These are phyloP conservation scores for Edolisoma coerulescens DNA, from an alignment of 2,113 vertebrate species.

Conservation along the genomic window DNA sequence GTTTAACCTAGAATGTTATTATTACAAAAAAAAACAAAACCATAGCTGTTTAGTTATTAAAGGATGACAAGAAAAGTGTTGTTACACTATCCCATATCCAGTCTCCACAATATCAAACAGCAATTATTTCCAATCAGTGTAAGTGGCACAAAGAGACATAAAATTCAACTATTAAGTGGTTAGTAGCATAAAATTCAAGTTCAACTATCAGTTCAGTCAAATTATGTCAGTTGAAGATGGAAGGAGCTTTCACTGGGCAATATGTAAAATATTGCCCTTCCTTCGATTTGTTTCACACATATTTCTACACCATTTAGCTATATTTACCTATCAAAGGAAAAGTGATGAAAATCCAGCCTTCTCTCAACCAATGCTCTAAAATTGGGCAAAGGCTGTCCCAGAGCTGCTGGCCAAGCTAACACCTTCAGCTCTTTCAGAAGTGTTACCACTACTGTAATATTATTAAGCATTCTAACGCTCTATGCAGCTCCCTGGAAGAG, in stretches of 20 bases:
- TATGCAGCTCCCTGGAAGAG: not conserved
- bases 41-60: not conserved
- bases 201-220: not conserved
- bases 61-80: not conserved
- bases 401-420: not conserved
- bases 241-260: not conserved
- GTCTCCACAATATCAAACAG: not conserved
- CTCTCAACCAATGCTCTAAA: not conserved
- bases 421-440: not conserved
- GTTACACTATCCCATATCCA: not conserved
- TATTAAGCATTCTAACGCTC: not conserved
- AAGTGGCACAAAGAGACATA: not conserved
- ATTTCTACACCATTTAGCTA: not conserved
- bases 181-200: not conserved
- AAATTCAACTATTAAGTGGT: not conserved
- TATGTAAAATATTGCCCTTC: not conserved
- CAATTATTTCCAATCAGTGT: not conserved
- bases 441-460: not conserved
- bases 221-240: not conserved
- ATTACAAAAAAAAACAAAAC: not conserved
- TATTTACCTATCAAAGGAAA: not conserved
- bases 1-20: not conserved
- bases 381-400: not conserved
- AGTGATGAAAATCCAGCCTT: not conserved
- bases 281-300: not conserved